phyloP scores from a whole-genome alignment of 2,113 vertebrate genomes.

The Coturnix japonica region DNA sequence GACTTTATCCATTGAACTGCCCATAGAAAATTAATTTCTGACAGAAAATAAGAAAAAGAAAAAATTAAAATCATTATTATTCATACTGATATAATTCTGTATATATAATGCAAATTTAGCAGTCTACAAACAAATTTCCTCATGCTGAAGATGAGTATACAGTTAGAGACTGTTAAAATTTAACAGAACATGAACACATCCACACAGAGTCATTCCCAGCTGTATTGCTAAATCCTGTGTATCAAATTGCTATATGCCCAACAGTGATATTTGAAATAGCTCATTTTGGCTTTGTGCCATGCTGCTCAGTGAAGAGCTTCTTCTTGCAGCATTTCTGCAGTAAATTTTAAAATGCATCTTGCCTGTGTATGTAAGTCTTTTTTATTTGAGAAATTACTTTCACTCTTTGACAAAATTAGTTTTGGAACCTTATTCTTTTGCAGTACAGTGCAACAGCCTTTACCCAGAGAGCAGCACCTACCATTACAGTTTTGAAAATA shows the following conservation, averaged over 20 bases:
- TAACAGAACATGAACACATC: background rate
- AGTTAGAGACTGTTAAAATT: background rate
- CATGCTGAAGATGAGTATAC: background rate
- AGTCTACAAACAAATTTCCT: background rate
- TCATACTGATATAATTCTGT: background rate
- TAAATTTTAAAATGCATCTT: conserved; percentile 36
- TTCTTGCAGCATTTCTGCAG: conserved; percentile 17
- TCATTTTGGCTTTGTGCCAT: conserved; percentile 17
- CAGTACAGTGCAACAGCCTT: background rate
- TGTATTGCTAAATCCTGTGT: conserved; percentile 25
- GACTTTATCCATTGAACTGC: background rate
- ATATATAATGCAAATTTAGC: background rate
- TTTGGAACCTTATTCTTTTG: conserved; percentile 19
- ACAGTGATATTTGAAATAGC: conserved; percentile 33
- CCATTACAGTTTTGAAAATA: conserved; percentile 22
- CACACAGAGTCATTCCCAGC: background rate
- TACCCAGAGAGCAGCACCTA: background rate
- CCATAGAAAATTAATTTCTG: background rate
- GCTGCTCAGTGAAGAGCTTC: background rate
- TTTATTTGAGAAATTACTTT: conserved; percentile 36
- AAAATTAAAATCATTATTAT: background rate
- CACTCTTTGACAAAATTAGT: conserved; percentile 25
- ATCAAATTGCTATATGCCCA: conserved; percentile 15
- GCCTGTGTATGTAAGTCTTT: background rate
- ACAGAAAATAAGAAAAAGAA: background rate